Base-by-base conservation (phyloP, 2,113 vertebrate species). In the Aegithalos caudatus region DNA sequence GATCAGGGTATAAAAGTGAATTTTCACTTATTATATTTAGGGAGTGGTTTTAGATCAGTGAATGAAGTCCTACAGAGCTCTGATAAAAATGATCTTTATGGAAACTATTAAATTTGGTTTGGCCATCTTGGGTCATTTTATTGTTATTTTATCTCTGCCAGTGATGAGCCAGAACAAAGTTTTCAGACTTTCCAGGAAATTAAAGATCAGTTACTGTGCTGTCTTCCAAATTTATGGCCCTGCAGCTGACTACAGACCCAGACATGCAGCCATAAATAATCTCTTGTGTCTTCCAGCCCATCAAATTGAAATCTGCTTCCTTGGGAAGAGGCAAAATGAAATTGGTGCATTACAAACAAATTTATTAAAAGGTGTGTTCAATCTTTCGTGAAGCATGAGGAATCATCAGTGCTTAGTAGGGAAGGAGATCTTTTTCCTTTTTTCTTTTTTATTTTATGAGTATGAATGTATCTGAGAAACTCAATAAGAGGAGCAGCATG, bases 151-250 rank as follows among this genome's bases (percentile, higher is more conserved):
- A 86, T 93, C 91, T 93, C 77, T 74, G 33, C 66, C 71, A 72
- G 65, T 0, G 0, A 89, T 93, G 82, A 86, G 12, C 57, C 60
- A 79, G 61, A 61, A 85, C 93, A 95, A 96, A 94, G 64, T 94
- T 97, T 96, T 89, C 61, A 94, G 87, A 79, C 74, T 90, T 83
- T 74, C 45, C 90, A 96, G 93, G 86, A 95, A 97, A 89, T 95
- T 96, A 95, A 57, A 85, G 70, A 95, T 95, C 45, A 50, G 84
- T 83, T 90, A 57, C 51, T 71, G 50, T 76, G 48, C 82, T 90
- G 76, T 91, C 92, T 81, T 73, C 65, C 56, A 90, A 94, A 97
- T 96, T 92, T 94, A 96, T 61, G 72, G 44, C 65, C 92, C 67
- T 92, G 74, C 57, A 86, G 33, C 92, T 92, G 94, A 67, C 74